phyloP scores from a whole-genome alignment of 1,140 invertebrate genomes.

The Penaeus indicus region DNA sequence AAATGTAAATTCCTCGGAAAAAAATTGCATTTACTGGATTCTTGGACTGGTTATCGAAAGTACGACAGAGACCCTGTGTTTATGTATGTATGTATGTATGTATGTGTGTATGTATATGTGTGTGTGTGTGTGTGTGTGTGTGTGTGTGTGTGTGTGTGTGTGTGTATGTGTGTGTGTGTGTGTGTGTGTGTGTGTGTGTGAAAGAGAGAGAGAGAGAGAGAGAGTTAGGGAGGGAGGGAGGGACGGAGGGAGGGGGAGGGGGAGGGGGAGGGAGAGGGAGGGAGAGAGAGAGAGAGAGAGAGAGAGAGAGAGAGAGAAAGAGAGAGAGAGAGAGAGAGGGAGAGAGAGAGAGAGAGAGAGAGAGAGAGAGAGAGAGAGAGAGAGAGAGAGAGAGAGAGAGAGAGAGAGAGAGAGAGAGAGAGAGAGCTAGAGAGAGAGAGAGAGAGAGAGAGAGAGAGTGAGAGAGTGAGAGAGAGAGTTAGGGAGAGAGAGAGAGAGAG shows the following conservation, averaged over 20 bases:
- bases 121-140: conserved; percentile 24
- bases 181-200: too few relatives aligned
- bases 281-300: conserved; percentile 31
- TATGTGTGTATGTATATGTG: not conserved
- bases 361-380: conserved; percentile 25
- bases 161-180: not conserved
- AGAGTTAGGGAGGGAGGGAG: conserved; percentile 16
- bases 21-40: too few relatives aligned
- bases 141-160: conserved; percentile 19
- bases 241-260: conserved; percentile 33
- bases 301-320: conserved; percentile 31
- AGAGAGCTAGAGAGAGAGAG: too few relatives aligned
- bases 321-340: conserved; percentile 31
- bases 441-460: too few relatives aligned
- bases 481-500: too few relatives aligned
- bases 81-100: too few relatives aligned
- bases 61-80: too few relatives aligned
- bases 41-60: too few relatives aligned
- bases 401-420: not conserved
- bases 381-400: not conserved
- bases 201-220: too few relatives aligned
- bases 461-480: too few relatives aligned
- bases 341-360: conserved; percentile 11
- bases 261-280: conserved; percentile 32
- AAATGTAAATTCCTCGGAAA: too few relatives aligned